Percentiles rank a stretch among this genome's conserved stretches.
phyloP scores from a whole-genome alignment of 2,797 vertebrate species.

The Microhierax caerulescens region DNA sequence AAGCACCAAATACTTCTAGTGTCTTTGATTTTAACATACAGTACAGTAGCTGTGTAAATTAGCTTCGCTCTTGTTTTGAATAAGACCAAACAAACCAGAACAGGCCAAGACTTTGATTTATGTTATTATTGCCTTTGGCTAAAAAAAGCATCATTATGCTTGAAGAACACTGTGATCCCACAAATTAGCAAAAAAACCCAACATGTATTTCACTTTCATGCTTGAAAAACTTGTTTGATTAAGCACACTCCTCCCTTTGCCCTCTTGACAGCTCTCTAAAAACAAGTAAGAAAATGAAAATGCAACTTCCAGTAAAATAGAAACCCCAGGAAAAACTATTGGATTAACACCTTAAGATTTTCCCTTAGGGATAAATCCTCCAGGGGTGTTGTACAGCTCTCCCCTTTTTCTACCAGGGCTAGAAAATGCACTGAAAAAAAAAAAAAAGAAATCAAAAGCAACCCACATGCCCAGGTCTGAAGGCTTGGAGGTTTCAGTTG shows the following conservation, averaged over 20 bases:
- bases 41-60: constrained; percentile 32
- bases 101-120: constrained; percentile 47
- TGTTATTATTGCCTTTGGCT: constrained; percentile 48
- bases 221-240: constrained; percentile 55
- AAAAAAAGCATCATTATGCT: constrained; percentile 44
- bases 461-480: background rate
- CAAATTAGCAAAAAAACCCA: background rate
- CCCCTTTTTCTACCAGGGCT: background rate
- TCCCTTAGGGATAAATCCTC: background rate
- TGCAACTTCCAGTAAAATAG: background rate
- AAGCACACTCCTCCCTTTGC: background rate
- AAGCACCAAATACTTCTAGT: background rate
- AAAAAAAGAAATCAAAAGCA: background rate
- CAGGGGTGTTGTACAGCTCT: background rate
- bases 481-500: background rate
- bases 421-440: background rate
- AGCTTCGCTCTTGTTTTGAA: constrained; percentile 41
- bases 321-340: background rate
- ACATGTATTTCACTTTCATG: background rate
- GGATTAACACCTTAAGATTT: background rate
- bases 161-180: constrained; percentile 35
- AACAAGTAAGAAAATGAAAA: background rate
- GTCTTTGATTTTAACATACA: constrained; percentile 12
- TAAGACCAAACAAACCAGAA: constrained; percentile 55
- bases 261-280: background rate